Percentiles rank a stretch among this genome's conserved stretches.
Conservation (phyloP, 2,888 invertebrate genomes). For the Euproctis similis region DNA sequence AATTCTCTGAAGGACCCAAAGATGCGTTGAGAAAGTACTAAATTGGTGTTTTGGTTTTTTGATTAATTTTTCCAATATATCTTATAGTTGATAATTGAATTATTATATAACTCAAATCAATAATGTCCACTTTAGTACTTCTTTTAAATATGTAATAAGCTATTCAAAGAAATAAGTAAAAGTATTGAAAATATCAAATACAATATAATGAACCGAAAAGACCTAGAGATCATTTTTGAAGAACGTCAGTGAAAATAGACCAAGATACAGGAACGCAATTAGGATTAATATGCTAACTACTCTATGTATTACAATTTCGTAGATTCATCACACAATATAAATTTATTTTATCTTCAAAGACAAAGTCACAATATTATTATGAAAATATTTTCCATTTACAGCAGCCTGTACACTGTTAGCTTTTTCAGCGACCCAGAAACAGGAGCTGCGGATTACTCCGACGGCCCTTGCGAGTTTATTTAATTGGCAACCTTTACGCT, state of each 20-base stretch:
- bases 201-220: constrained; percentile 18
- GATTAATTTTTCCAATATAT: not conserved
- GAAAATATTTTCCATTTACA: constrained; percentile 19
- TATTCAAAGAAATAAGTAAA: constrained; percentile 41
- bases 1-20: constrained; percentile 19
- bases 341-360: not conserved
- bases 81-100: not conserved
- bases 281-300: constrained; percentile 18
- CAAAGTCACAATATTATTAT: constrained; percentile 4
- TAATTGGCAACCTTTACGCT: constrained; percentile 22
- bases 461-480: constrained; percentile 54
- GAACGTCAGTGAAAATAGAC: constrained; percentile 42
- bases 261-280: no score
- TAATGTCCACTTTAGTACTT: constrained; percentile 44
- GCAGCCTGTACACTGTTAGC: constrained; percentile 70
- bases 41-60: constrained; percentile 22
- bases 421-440: constrained; percentile 61
- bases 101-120: no score
- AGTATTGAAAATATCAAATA: constrained; percentile 20
- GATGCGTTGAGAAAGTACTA: constrained; percentile 33
- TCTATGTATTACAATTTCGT: constrained; percentile 2
- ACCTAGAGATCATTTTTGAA: constrained; percentile 14
- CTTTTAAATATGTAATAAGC: constrained; percentile 38
- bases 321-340: not conserved
- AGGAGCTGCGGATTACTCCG: constrained; percentile 62